Conservation (phyloP, 2,113 vertebrate species). For the Lagenorhynchus albirostris region DNA sequence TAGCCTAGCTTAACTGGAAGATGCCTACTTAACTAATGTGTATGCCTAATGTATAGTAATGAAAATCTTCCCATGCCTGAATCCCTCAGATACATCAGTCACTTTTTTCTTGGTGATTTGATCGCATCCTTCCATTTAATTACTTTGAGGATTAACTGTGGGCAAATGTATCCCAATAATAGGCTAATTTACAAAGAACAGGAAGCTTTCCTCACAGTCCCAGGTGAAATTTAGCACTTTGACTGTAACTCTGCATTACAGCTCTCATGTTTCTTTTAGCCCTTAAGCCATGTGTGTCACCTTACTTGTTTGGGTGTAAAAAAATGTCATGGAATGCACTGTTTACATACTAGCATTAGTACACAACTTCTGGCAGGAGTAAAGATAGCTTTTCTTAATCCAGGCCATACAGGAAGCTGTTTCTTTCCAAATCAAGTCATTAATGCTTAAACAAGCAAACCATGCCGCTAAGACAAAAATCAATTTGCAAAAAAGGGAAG, state of each 20-base stretch:
- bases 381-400: slow-evolving; percentile 49
- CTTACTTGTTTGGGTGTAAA: slow-evolving; percentile 72
- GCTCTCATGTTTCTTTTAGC: slow-evolving; percentile 81
- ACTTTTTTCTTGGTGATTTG: slow-evolving; percentile 81
- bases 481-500: slow-evolving; percentile 42
- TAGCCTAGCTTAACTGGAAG: slow-evolving; percentile 64
- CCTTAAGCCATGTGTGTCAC: slow-evolving; percentile 79
- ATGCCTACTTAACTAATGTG: slow-evolving; percentile 59
- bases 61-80: slow-evolving; percentile 70
- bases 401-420: slow-evolving; percentile 60
- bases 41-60: slow-evolving; percentile 55
- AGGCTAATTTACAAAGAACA: slow-evolving; percentile 84
- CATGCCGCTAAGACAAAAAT: slow-evolving; percentile 59
- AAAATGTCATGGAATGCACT: slow-evolving; percentile 71
- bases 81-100: slow-evolving; percentile 75
- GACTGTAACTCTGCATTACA: slow-evolving; percentile 65
- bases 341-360: slow-evolving; percentile 59
- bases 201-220: slow-evolving; percentile 78
- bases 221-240: slow-evolving; percentile 80
- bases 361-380: slow-evolving; percentile 52
- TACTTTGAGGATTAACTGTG: slow-evolving; percentile 84
- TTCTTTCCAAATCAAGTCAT: slow-evolving; percentile 64
- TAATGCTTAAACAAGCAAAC: slow-evolving; percentile 73
- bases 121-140: slow-evolving; percentile 87
- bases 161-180: slow-evolving; percentile 86